phyloP scores from a whole-genome alignment of 2,888 invertebrate species.

The Mimachlamys varia region DNA sequence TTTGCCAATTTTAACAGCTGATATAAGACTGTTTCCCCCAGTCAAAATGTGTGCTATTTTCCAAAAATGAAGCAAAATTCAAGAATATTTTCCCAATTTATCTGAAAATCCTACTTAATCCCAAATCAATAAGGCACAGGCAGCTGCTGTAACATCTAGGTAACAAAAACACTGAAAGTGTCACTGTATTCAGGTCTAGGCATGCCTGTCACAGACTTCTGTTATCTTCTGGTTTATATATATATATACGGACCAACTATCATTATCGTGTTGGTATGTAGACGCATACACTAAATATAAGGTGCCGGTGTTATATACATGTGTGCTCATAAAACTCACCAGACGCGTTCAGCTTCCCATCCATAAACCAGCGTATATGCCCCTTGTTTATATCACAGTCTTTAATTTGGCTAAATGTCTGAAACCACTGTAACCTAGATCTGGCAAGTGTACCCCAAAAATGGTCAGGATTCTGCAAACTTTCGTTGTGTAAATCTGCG shows the following conservation, averaged over 20 bases:
- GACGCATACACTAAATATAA: not conserved
- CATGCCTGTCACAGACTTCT: not conserved
- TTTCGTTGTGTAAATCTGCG: slow-evolving; percentile 77
- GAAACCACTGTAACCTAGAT: slow-evolving; percentile 77
- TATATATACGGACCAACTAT: no score
- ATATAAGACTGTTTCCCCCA: no score
- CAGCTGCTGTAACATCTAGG: no score
- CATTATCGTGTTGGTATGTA: not conserved
- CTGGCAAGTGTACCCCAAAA: slow-evolving; percentile 81
- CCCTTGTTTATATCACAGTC: slow-evolving; percentile 78
- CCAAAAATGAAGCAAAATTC: no score
- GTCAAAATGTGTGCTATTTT: no score
- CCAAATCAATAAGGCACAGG: no score
- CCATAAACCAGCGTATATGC: slow-evolving; percentile 79
- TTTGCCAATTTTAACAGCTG: no score
- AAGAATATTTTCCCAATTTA: no score
- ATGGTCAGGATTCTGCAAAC: slow-evolving; percentile 75
- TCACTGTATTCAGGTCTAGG: not conserved
- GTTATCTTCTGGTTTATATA: no score
- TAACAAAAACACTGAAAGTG: no score
- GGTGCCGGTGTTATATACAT: not conserved
- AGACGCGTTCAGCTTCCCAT: slow-evolving; percentile 80
- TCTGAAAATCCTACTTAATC: no score
- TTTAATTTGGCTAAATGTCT: slow-evolving; percentile 76
- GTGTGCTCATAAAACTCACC: slow-evolving; percentile 68